phyloP scores from a whole-genome alignment of 37 sponge, comb jelly and placozoan species.

The Cliona cf. orientalis region DNA sequence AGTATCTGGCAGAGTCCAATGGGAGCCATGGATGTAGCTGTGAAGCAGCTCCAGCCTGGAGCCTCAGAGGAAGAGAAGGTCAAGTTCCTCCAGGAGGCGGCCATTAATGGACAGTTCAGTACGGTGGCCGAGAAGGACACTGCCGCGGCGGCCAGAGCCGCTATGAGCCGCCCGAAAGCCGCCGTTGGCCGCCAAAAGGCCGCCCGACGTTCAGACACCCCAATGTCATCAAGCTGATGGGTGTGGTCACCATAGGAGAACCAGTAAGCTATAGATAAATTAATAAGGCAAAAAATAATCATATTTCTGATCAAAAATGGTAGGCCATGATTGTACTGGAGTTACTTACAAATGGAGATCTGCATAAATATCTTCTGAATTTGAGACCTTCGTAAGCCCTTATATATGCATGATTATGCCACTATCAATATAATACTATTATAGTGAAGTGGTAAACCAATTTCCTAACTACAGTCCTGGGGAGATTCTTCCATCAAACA shows the following conservation, averaged over 20 bases:
- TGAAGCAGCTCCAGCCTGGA: constrained; percentile 30
- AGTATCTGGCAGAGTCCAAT: constrained; percentile 7
- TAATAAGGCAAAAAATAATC: neutral
- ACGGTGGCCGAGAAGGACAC: too few relatives aligned
- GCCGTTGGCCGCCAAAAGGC: too few relatives aligned
- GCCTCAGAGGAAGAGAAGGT: constrained; percentile 40
- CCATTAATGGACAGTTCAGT: constrained; percentile 57
- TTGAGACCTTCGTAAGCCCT: constrained; percentile 19
- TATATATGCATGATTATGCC: too few relatives aligned
- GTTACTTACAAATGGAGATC: constrained; percentile 37
- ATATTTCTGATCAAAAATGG: neutral
- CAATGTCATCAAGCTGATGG: constrained; percentile 47
- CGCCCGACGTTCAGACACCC: constrained; percentile 57
- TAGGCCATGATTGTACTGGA: constrained; percentile 60
- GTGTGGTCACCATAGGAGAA: constrained; percentile 56
- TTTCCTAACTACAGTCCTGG: too few relatives aligned
- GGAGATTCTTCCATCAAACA: too few relatives aligned
- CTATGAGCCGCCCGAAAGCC: too few relatives aligned
- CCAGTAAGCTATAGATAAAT: constrained; percentile 32
- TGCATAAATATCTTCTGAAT: constrained; percentile 24
- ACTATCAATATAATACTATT: neutral
- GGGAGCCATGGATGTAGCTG: constrained; percentile 34
- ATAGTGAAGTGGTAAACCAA: too few relatives aligned
- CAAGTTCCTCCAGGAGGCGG: constrained; percentile 60
- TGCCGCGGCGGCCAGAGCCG: too few relatives aligned